These are phyloP conservation scores for Entomobrya multifasciata DNA, from an alignment of 2,888 invertebrate genomes.

Conservation along the genomic window DNA sequence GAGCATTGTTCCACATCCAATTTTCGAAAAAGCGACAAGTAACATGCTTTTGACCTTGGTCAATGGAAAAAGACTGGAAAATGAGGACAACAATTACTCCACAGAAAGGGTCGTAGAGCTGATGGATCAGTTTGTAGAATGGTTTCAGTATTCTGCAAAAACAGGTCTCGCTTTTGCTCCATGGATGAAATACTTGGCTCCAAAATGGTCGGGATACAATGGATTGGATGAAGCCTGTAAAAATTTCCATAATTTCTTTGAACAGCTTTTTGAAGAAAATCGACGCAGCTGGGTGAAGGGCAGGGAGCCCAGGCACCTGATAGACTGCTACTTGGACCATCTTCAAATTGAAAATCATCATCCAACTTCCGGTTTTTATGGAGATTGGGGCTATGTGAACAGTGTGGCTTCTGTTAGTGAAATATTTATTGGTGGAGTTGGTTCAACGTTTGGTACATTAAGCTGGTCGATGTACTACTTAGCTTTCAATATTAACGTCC, in stretches of 20 bases:
- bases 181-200: slow-evolving; percentile 69
- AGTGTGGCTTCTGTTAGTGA: not conserved
- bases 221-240: not conserved
- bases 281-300: no score
- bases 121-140: not conserved
- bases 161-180: slow-evolving; percentile 62
- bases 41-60: not conserved
- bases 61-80: not conserved
- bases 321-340: slow-evolving; percentile 15
- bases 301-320: not conserved
- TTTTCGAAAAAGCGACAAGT: no score
- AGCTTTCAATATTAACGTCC: slow-evolving; percentile 47
- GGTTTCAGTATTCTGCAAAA: not conserved
- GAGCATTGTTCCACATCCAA: no score
- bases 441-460: slow-evolving; percentile 61
- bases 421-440: not conserved
- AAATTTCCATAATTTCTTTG: slow-evolving; percentile 48
- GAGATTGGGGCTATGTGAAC: slow-evolving; percentile 47
- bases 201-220: slow-evolving; percentile 65
- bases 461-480: slow-evolving; percentile 66
- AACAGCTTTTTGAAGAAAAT: slow-evolving; percentile 44
- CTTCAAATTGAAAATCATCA: slow-evolving; percentile 59
- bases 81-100: no score
- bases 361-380: slow-evolving; percentile 73
- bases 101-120: no score